Evolutionary conservation across 2,888 invertebrate genomes (phyloP).

Genomic region (Lochmaea capreae): DNA sequence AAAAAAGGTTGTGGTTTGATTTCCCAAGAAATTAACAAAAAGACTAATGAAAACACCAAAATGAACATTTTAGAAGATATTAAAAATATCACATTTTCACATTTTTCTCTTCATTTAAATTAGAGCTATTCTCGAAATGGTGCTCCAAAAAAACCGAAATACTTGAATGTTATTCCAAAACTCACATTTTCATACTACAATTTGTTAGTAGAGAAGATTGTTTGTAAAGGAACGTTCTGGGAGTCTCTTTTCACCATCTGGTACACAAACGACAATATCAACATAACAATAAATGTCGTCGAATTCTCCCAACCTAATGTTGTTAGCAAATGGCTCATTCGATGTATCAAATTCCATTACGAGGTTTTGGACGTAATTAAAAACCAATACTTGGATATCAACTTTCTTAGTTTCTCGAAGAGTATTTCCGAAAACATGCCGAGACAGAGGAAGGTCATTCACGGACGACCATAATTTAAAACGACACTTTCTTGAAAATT

Average conservation of each 20-base stretch:
- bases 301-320: not conserved
- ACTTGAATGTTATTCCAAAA: not conserved
- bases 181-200: not conserved
- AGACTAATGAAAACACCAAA: no score
- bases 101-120: no score
- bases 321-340: not conserved
- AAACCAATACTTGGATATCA: not conserved
- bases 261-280: not conserved
- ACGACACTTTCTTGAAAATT: not conserved
- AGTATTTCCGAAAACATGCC: conserved; percentile 1
- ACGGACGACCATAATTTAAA: not conserved
- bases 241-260: not conserved
- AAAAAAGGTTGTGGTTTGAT: no score
- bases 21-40: no score
- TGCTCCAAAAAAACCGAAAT: no score
- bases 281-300: not conserved
- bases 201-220: no score
- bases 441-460: not conserved
- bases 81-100: no score
- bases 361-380: not conserved
- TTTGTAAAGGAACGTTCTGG: no score
- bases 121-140: no score
- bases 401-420: not conserved
- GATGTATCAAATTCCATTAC: not conserved
- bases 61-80: no score